phyloP scores from a whole-genome alignment of 1,140 invertebrate genomes.

The Stenopsyche tienmushanensis region DNA sequence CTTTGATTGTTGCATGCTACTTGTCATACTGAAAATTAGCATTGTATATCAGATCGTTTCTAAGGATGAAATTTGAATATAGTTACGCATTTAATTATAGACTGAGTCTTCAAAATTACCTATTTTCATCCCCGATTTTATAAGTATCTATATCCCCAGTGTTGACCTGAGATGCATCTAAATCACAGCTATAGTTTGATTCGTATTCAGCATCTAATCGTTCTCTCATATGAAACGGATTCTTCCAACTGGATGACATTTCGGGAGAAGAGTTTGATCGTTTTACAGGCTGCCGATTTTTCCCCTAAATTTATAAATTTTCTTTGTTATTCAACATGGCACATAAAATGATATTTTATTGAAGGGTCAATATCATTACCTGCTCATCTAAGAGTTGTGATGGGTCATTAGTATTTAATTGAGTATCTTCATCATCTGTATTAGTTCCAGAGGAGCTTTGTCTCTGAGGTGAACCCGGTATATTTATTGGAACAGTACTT shows the following conservation, averaged over 20 bases:
- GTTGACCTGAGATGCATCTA: no score
- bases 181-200: conserved; percentile 13
- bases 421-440: conserved; percentile 50
- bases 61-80: no score
- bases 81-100: no score
- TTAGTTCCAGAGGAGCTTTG: conserved; percentile 54
- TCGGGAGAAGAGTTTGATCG: conserved; percentile 88
- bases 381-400: conserved; percentile 32
- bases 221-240: conserved; percentile 61
- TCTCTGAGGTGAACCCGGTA: conserved; percentile 64
- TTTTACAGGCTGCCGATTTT: conserved; percentile 75
- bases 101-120: not conserved
- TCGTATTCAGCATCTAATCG: conserved; percentile 43
- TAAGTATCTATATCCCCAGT: not conserved
- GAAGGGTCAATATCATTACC: conserved; percentile 7
- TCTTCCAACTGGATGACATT: conserved; percentile 85
- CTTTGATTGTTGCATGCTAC: conserved; percentile 56
- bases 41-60: no score
- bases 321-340: no score
- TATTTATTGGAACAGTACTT: conserved; percentile 62
- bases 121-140: no score
- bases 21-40: conserved; percentile 35
- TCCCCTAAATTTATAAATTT: conserved; percentile 46
- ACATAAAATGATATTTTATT: not conserved
- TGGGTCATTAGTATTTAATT: conserved; percentile 28